These are phyloP conservation scores for Drosophila teissieri DNA, from an alignment of 1,140 invertebrate species.

Conservation along the genomic window DNA sequence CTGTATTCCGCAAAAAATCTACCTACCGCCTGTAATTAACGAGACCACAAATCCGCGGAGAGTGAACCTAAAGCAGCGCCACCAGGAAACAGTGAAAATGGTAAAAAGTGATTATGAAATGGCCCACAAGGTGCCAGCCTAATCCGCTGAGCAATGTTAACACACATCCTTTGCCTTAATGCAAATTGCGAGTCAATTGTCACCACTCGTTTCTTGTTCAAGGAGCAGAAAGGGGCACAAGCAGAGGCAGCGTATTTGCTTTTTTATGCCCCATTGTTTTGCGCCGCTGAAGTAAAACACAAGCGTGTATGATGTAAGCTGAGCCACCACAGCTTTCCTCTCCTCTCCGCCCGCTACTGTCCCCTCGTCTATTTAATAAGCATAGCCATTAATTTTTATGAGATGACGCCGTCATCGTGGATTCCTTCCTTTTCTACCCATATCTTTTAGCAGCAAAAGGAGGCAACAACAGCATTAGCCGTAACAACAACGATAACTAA, in stretches of 20 bases:
- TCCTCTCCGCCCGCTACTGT: constrained; percentile 13
- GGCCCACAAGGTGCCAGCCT: constrained; percentile 28
- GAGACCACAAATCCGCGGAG: constrained; percentile 14
- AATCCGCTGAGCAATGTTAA: constrained; percentile 37
- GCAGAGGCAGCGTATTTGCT: constrained; percentile 9
- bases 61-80: constrained; percentile 9
- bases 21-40: constrained; percentile 45
- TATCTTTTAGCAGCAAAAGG: background rate
- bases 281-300: constrained; percentile 56
- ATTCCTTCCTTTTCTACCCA: constrained; percentile 4
- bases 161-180: constrained; percentile 19
- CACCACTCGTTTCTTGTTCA: constrained; percentile 12
- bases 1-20: constrained; percentile 73
- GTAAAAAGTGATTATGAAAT: constrained; percentile 76
- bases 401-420: constrained; percentile 62
- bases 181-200: constrained; percentile 50
- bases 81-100: constrained; percentile 56
- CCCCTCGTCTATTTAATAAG: constrained; percentile 60
- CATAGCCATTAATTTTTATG: constrained; percentile 76
- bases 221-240: background rate
- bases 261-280: constrained; percentile 58
- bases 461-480: constrained; percentile 28
- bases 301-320: constrained; percentile 73
- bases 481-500: constrained; percentile 55
- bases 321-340: constrained; percentile 6